A percentile compares a stretch with the other conserved stretches of the same genome.
These are phyloP conservation scores for Gila robusta DNA, from an alignment of 2,797 vertebrate species.

Conservation along the genomic window DNA sequence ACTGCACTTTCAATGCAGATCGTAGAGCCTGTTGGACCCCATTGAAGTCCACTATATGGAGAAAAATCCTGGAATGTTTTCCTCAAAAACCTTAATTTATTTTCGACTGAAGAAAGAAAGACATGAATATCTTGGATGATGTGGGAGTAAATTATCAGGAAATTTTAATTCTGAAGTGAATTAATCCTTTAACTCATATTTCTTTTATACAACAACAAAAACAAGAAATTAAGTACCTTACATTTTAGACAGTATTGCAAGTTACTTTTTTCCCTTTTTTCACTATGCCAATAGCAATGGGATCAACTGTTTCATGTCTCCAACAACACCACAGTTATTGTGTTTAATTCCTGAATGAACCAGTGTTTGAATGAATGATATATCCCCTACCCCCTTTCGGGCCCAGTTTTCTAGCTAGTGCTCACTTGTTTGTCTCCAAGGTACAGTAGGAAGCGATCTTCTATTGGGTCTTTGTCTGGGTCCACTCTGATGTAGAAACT, in stretches of 20 bases:
- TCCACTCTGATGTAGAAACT: slow-evolving; percentile 90
- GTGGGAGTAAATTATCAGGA: too few relatives aligned
- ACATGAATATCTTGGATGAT: too few relatives aligned
- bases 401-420: neutral
- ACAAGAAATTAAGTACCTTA: neutral
- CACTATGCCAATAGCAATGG: neutral
- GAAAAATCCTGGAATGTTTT: too few relatives aligned
- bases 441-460: slow-evolving; percentile 93
- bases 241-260: neutral
- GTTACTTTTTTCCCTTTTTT: neutral
- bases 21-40: too few relatives aligned
- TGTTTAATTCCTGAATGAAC: neutral
- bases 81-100: too few relatives aligned
- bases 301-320: neutral
- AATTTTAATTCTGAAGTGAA: too few relatives aligned
- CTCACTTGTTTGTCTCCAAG: slow-evolving; percentile 93
- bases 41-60: too few relatives aligned
- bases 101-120: too few relatives aligned
- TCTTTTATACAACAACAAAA: neutral
- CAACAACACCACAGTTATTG: neutral
- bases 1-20: too few relatives aligned
- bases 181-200: neutral
- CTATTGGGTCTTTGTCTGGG: slow-evolving; percentile 79
- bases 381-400: neutral
- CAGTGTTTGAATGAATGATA: neutral